These are phyloP conservation scores for Aurelia sp. DNA, from an alignment of 30 jellyfish, hydroid and myxozoan species.

Conservation along the genomic window DNA sequence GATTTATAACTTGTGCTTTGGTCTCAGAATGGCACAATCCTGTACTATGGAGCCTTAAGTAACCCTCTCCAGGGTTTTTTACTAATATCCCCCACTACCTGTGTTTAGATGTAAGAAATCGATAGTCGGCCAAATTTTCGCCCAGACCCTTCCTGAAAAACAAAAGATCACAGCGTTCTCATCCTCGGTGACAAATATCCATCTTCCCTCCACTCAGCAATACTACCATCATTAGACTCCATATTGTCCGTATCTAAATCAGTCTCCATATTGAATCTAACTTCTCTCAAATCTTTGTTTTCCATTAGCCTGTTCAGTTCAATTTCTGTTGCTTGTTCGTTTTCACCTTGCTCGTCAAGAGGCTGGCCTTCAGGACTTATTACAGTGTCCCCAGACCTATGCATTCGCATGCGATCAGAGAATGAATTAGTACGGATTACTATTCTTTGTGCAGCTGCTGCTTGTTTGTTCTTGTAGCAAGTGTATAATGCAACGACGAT, in stretches of 20 bases:
- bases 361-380: background rate
- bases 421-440: constrained; percentile 15
- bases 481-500: constrained; percentile 29
- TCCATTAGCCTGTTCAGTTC: background rate
- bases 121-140: too few relatives aligned
- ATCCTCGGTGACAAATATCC: too few relatives aligned
- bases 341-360: background rate
- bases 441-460: constrained; percentile 14
- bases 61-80: too few relatives aligned
- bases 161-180: too few relatives aligned
- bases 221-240: too few relatives aligned
- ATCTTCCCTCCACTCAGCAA: too few relatives aligned
- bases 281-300: constrained; percentile 4
- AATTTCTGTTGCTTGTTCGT: background rate
- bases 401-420: constrained; percentile 27
- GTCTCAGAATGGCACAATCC: too few relatives aligned
- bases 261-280: constrained; percentile 24
- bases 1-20: too few relatives aligned
- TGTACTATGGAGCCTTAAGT: too few relatives aligned
- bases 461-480: constrained; percentile 22
- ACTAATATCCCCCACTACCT: too few relatives aligned
- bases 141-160: too few relatives aligned
- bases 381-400: constrained; percentile 14
- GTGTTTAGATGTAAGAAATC: too few relatives aligned
- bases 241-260: constrained; percentile 20